Evolutionary conservation across 2,888 invertebrate species (phyloP).

Genomic region (Dinocampus coccinellae): DNA sequence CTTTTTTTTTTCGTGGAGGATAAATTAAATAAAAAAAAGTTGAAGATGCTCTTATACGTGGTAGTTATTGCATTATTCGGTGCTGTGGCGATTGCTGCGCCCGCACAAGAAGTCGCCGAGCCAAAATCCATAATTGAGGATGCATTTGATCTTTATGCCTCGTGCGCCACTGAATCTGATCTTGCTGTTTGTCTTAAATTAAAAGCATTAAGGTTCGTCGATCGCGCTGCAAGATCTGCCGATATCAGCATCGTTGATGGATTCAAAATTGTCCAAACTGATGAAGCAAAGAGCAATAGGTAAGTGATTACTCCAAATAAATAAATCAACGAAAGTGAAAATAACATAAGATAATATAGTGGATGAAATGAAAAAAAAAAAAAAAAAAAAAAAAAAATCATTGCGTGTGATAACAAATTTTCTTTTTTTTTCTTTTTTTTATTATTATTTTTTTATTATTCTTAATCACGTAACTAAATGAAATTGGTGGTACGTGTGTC

Average conservation of each 20-base stretch:
- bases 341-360: background rate
- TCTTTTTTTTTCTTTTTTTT: background rate
- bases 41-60: conserved; percentile 63
- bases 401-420: background rate
- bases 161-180: conserved; percentile 77
- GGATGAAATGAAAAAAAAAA: background rate
- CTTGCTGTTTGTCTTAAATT: conserved; percentile 83
- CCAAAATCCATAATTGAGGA: conserved; percentile 60
- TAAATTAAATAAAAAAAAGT: conserved; percentile 40
- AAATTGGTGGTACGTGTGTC: conserved; percentile 3
- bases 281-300: conserved; percentile 64
- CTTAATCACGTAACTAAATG: background rate
- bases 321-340: conserved; percentile 18
- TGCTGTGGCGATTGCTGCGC: conserved; percentile 59
- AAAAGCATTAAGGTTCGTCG: conserved; percentile 81
- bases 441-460: background rate
- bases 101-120: conserved; percentile 51
- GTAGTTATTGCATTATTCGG: conserved; percentile 58
- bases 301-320: background rate
- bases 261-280: conserved; percentile 70
- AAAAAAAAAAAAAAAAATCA: background rate
- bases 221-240: conserved; percentile 77
- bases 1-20: conserved; percentile 2
- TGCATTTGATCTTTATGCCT: conserved; percentile 63
- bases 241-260: conserved; percentile 69